These are phyloP conservation scores for Narcine bancroftii DNA, from an alignment of 2,113 vertebrate genomes.

Conservation along the genomic window DNA sequence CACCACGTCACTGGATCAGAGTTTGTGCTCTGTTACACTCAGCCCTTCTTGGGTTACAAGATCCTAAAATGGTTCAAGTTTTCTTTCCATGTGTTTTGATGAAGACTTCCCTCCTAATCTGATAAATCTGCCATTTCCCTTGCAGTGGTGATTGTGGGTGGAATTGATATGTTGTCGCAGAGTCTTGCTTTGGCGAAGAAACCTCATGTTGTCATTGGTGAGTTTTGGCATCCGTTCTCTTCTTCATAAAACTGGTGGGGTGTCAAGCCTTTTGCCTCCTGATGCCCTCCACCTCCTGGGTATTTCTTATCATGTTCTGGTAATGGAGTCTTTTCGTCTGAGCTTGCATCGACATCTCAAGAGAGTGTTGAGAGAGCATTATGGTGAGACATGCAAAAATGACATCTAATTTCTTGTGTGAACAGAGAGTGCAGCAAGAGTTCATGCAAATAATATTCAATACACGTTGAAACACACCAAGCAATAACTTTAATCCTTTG, in stretches of 20 bases:
- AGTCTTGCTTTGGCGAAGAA: constrained; percentile 90
- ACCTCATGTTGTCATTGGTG: constrained; percentile 90
- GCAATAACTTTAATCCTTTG: too few relatives aligned
- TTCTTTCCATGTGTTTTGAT: background rate
- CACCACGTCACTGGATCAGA: background rate
- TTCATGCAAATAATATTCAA: too few relatives aligned
- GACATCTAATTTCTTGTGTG: background rate
- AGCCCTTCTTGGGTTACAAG: background rate
- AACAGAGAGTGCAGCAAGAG: background rate
- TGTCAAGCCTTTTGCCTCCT: too few relatives aligned
- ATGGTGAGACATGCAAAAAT: background rate
- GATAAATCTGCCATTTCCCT: constrained; percentile 42
- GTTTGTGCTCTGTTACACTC: too few relatives aligned
- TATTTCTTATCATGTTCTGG: too few relatives aligned
- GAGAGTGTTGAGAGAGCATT: too few relatives aligned
- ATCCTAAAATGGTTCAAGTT: background rate
- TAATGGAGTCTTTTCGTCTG: too few relatives aligned
- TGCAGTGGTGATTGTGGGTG: constrained; percentile 86
- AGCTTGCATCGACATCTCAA: too few relatives aligned
- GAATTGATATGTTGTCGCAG: constrained; percentile 97
- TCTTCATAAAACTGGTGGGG: too few relatives aligned
- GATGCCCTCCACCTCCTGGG: too few relatives aligned
- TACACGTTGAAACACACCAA: too few relatives aligned
- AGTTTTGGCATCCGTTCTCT: constrained; percentile 44
- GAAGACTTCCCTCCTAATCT: background rate